Percentiles rank a stretch among this genome's conserved stretches.
Evolutionary conservation across 2,888 invertebrate species (phyloP).

Genomic region (Phymatocera aterrima): DNA sequence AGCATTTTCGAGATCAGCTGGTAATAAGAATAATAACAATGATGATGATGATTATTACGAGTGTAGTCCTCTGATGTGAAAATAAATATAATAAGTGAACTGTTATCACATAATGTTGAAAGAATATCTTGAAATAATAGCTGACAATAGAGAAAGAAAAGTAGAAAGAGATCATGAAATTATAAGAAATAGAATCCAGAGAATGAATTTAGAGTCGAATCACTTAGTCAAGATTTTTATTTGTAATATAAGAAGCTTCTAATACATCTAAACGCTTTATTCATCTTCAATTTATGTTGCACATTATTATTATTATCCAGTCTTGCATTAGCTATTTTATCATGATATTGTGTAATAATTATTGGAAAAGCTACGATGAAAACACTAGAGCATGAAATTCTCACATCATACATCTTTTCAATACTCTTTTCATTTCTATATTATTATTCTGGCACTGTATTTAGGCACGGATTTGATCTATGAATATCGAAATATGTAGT

Average conservation of each 20-base stretch:
- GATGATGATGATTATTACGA: slow-evolving; percentile 19
- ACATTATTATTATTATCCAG: not conserved
- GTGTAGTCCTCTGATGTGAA: slow-evolving; percentile 34
- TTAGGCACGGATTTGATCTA: not conserved
- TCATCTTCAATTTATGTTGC: not conserved
- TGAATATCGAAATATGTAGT: too few species aligned
- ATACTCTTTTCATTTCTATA: not conserved
- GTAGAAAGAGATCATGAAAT: not conserved
- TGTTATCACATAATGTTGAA: not conserved
- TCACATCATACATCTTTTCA: not conserved
- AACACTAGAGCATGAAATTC: not conserved
- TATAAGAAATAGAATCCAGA: not conserved
- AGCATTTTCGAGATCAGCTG: not conserved
- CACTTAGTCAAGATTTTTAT: not conserved
- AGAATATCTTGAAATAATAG: not conserved
- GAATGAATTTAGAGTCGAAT: not conserved
- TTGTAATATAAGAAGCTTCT: slow-evolving; percentile 3
- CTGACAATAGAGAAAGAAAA: not conserved
- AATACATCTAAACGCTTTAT: not conserved
- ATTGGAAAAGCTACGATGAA: not conserved
- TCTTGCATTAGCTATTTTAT: not conserved
- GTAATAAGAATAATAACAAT: not conserved
- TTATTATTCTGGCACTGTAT: not conserved
- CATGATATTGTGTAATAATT: not conserved
- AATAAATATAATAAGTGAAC: slow-evolving; percentile 25